phyloP scores from a whole-genome alignment of 2,888 invertebrate species.

The Dasypogon diadema region DNA sequence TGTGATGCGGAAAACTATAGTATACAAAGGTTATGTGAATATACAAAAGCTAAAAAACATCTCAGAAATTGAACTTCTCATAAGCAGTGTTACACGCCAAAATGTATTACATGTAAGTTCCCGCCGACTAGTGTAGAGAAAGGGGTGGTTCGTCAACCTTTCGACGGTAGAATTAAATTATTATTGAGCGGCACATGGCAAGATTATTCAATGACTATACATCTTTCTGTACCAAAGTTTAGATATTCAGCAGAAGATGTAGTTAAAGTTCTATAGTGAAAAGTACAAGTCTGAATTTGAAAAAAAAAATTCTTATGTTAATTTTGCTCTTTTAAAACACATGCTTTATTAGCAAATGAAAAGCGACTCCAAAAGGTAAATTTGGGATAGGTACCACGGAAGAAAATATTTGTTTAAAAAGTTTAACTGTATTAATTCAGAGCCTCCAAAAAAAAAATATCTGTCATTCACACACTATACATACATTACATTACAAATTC shows the following conservation, averaged over 20 bases:
- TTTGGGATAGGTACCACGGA: slow-evolving; percentile 20
- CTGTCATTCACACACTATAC: background rate
- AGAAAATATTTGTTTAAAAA: background rate
- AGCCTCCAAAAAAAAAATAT: background rate
- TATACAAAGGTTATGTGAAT: too few relatives aligned
- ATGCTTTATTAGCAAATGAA: slow-evolving; percentile 1
- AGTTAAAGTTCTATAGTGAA: slow-evolving; percentile 53
- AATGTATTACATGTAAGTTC: too few relatives aligned
- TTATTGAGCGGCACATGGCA: too few relatives aligned
- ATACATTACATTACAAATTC: too few relatives aligned
- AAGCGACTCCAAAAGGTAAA: background rate
- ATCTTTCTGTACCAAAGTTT: slow-evolving; percentile 10
- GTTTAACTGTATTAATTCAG: background rate
- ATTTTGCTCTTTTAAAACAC: background rate
- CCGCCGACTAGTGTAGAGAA: too few relatives aligned
- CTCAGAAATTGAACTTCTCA: too few relatives aligned
- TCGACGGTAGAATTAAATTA: too few relatives aligned
- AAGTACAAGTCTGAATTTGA: slow-evolving; percentile 13
- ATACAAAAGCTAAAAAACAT: too few relatives aligned
- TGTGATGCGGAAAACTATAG: too few relatives aligned
- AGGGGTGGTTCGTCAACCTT: too few relatives aligned
- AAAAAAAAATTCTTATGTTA: too few relatives aligned
- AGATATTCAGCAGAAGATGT: slow-evolving; percentile 51
- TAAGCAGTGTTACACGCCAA: too few relatives aligned
- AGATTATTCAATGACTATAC: slow-evolving; percentile 46